These are phyloP conservation scores for Telmatherina bonti DNA, from an alignment of 2,797 vertebrate species.

Conservation along the genomic window DNA sequence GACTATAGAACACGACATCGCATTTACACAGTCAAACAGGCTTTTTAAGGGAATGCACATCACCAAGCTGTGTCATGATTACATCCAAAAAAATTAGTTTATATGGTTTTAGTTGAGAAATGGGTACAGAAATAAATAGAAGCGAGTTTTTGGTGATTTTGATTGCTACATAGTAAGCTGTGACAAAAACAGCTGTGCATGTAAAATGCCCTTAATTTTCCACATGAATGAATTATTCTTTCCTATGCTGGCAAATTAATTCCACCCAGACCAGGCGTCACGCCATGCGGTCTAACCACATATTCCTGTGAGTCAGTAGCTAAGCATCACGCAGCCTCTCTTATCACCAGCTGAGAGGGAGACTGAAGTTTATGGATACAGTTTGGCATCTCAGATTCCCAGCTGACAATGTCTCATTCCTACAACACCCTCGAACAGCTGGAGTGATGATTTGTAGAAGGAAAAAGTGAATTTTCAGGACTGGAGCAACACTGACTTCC, in stretches of 20 bases:
- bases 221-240: constrained; percentile 14
- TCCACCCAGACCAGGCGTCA: constrained; percentile 23
- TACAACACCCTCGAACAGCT: constrained; percentile 66
- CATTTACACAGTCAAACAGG: background rate
- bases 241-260: constrained; percentile 8
- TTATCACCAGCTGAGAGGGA: constrained; percentile 63
- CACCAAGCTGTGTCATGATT: background rate
- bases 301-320: constrained; percentile 48
- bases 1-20: background rate
- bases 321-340: constrained; percentile 42
- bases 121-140: too few species aligned
- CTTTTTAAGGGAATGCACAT: background rate
- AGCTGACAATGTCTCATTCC: constrained; percentile 71
- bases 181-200: constrained; percentile 39
- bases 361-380: constrained; percentile 39
- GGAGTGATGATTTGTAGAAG: constrained; percentile 49
- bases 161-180: background rate
- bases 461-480: constrained; percentile 46
- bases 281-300: constrained; percentile 1
- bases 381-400: constrained; percentile 62
- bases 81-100: too few species aligned
- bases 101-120: too few species aligned
- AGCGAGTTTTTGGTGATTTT: too few species aligned
- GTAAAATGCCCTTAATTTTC: constrained; percentile 19
- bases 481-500: constrained; percentile 11